Base-by-base conservation (phyloP, 2,888 invertebrate species). In the Drosophila nigritarsus region DNA sequence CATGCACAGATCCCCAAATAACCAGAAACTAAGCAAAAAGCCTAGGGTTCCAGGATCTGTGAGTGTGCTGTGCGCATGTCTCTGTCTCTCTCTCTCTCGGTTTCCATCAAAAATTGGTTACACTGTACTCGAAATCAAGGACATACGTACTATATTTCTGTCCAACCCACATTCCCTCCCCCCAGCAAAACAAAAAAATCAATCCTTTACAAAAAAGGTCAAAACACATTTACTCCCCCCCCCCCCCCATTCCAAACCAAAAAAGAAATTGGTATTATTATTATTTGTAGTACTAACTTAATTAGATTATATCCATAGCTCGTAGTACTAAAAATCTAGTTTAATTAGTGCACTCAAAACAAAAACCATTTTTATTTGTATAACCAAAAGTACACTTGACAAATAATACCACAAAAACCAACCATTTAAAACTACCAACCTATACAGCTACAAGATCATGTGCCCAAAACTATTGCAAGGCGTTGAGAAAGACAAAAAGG, bases 361-460 rank as follows among this genome's bases (percentile, higher is more conserved):
- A 65, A 69, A 68, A 69, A 38, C 54, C 56, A 65, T 74, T 82
- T 73, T 65, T 69, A 68, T 51, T 65, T 65, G 69, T 72, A 48
- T 58, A 73, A 73, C 42, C 13, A 56, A 70, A 51, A 45, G 36
- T 55, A 67, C 64, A 72, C 58, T 64, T 65, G 71, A 78, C 61
- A 78, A 82, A 65, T 78, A 78, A 83, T 73, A 75, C 66, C 75
- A 82, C 20, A 65, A 51, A 67, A 67, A 48, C 15, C 13, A 68
- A 59, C 51, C 75, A 75, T 75, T 78, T 42, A 66, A 78, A 85
- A 61, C 42, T 51, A 82, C 65, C 60, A 74, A 73, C 91, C 92
- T 94, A 95, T 94, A 95, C 96, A 98, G 98, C 96, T 99, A 99
- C 97, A 98, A 98, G 96, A 99, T 99, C 96, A 97, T 99, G 96